Base-by-base conservation (phyloP, 2,797 vertebrate species). In the Chrosomus eos region DNA sequence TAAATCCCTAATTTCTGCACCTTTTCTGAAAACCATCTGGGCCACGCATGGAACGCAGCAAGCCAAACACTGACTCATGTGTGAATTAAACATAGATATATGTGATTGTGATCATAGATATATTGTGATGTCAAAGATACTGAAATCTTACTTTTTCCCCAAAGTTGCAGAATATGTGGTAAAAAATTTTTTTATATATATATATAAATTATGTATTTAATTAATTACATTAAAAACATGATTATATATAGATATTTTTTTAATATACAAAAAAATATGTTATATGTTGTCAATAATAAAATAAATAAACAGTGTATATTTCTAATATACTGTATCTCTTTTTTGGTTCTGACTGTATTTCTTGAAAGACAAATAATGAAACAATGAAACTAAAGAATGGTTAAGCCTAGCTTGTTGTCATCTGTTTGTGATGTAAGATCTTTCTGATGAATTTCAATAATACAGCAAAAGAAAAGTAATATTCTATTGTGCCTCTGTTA, bases 11-110 rank as follows among this genome's bases (percentile, higher is more conserved):
- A 6, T 85, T 87, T 82, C 79, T 78, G 36, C 55, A 67, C 11
- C 36, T 76, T 51, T 62, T 64, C 28, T 40, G 28, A 79, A 48
- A 87, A 70, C 60, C 74, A 85, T 87, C 77, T 84, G 77, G 28
- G 45, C 4, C 26, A 18, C 86, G 82, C n/a, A 58, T 64, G 51
- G 38, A 71, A 19, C 0, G 3, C 23, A 28, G 14, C 38, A 71
- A 60, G 80, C 36, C 76, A 85, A 83, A 53, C 21, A 78, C 13
- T 70, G 66, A 60, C 43, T 77, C 16, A 62, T 55, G 43, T 76
- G 31, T 51, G 23, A 76, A 36, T 74, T 13, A 28, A 66, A 76
- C 28, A 80, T 62, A 26, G 11, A 67, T 38, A 5, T 9, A 40
- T 33, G 23, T 28, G 21, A 78, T 18, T 58, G n/a, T n/a, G n/a